Base-by-base conservation (phyloP, 1,140 invertebrate genomes). In the Eriosoma lanigerum region DNA sequence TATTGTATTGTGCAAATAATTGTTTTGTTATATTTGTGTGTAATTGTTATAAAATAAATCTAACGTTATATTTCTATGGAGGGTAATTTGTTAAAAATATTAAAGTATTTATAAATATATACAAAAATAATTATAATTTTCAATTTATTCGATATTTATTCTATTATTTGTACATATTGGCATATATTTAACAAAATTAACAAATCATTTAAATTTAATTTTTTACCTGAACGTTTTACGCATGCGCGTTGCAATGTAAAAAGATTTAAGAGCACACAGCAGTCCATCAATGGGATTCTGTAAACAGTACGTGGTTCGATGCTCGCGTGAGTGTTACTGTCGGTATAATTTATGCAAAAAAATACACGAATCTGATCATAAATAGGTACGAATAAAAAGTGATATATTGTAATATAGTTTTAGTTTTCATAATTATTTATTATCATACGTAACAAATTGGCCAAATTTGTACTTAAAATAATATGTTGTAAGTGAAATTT, bases 211-310 rank as follows among this genome's bases (percentile, higher is more conserved):
- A n/a, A n/a, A n/a, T 58, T 21, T n/a, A 52, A 29, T 24, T 46
- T 76, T 76, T 76, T 13, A 58, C 73, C 73, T 58, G 52, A 13
- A 24, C 26, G 52, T 4, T 17, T 24, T 15, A 58, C 54, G 73
- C 73, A 58, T 58, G 73, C 73, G 54, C 73, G n/a, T 6, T 26
- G 66, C 13, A 19, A 17, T 6, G 32, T 38, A 76, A 54, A 76
- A 24, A 44, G 52, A 58, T 76, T 76, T 58, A 76, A 76, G 52
- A 52, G 52, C 32, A 76, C 21, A 52, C 54, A 56, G 29, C 54
- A n/a, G 52, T 44, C 52, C n/a, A 58, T 75, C 72, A 56, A 32
- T 44, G 73, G 52, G 73, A 76, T 76, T 76, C 73, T 76, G 73
- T 76, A n/a, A 68, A 58, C 73, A 76, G 73, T 76, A 32, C 21